Conservation (phyloP, 1,140 invertebrate genomes). For the Pogonus chalceus region DNA sequence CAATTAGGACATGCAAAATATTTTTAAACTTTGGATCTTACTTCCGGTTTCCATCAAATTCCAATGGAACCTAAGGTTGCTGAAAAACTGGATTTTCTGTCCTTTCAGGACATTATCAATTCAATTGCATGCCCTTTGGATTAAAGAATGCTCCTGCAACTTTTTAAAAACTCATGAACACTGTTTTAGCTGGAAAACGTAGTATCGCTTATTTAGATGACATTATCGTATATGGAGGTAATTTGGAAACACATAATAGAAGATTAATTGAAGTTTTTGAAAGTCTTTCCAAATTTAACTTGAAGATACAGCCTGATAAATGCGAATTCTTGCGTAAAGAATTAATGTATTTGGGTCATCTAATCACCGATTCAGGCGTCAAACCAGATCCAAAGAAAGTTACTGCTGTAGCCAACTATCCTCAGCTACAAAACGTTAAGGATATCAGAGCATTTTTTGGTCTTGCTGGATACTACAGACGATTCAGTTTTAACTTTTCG, state of each 20-base stretch:
- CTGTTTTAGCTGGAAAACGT: constrained; percentile 22
- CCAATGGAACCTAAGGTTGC: constrained; percentile 23
- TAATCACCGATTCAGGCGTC: constrained; percentile 27
- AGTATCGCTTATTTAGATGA: constrained; percentile 36
- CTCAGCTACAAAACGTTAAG: constrained; percentile 24
- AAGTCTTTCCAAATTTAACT: constrained; percentile 22
- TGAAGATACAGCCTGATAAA: constrained; percentile 35
- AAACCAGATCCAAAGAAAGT: constrained; percentile 30
- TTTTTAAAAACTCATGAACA: constrained; percentile 31
- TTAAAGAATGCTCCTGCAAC: constrained; percentile 25
- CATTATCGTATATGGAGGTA: constrained; percentile 30
- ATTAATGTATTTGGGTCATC: constrained; percentile 29
- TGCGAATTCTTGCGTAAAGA: constrained; percentile 32
- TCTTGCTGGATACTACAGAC: constrained; percentile 22
- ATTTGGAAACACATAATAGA: constrained; percentile 28
- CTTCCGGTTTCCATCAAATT: constrained; percentile 41
- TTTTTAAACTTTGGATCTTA: constrained; percentile 38
- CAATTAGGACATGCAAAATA: constrained; percentile 29
- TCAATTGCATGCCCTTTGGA: constrained; percentile 27
- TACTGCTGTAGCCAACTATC: constrained; percentile 24
- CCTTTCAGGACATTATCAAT: constrained; percentile 27
- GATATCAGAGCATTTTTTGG: constrained; percentile 30
- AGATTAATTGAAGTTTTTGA: constrained; percentile 28
- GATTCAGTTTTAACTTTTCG: constrained; percentile 23
- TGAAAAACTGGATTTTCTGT: constrained; percentile 35